phyloP scores from a whole-genome alignment of 2,888 invertebrate genomes.

The Nezara viridula region DNA sequence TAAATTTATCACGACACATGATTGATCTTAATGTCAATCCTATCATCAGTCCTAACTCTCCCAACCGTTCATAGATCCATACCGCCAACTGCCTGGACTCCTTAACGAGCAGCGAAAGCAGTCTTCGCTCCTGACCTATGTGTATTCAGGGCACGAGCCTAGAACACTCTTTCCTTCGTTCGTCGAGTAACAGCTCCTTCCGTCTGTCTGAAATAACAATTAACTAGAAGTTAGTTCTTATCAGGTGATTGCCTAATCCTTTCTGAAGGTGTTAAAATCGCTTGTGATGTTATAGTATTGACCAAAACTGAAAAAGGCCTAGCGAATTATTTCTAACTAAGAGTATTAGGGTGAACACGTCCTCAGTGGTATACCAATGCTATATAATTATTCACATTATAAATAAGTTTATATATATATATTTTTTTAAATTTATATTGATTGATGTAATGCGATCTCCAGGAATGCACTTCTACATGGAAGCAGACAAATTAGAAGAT shows the following conservation, averaged over 20 bases:
- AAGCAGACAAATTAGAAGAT: too few species aligned
- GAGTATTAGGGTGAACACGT: too few species aligned
- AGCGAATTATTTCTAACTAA: too few species aligned
- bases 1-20: too few species aligned
- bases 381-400: too few species aligned
- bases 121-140: not conserved
- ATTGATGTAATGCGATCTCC: too few species aligned
- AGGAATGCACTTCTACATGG: too few species aligned
- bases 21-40: not conserved
- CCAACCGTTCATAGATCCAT: not conserved
- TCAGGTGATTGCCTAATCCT: not conserved
- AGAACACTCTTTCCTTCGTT: slow-evolving; percentile 14
- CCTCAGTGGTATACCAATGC: too few species aligned
- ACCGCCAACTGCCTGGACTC: not conserved
- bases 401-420: too few species aligned
- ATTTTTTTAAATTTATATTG: too few species aligned
- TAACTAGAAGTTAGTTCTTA: not conserved
- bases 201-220: not conserved
- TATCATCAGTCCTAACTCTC: not conserved
- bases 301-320: too few species aligned
- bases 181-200: not conserved
- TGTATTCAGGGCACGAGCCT: not conserved
- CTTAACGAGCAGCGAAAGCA: not conserved
- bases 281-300: not conserved
- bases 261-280: not conserved